Percentiles rank a stretch among this genome's conserved stretches.
phyloP scores from a whole-genome alignment of 2,113 vertebrate genomes.

The Epinephelus lanceolatus region DNA sequence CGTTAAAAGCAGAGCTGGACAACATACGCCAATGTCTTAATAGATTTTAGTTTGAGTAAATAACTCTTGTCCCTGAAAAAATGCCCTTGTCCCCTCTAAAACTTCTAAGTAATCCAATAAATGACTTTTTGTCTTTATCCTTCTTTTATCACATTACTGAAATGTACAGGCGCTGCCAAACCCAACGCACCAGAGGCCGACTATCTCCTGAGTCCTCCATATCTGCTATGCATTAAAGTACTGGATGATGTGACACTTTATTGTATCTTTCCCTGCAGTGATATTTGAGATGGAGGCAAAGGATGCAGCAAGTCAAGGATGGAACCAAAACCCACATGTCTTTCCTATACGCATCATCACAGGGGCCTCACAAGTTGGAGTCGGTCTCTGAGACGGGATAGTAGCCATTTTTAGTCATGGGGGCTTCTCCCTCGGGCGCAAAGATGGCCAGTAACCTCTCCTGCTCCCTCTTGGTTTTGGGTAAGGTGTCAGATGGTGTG shows the following conservation, averaged over 20 bases:
- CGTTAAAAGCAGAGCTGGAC: conserved; percentile 8
- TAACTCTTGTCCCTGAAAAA: conserved; percentile 49
- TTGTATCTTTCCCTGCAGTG: conserved; percentile 19
- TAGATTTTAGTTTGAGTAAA: conserved; percentile 26
- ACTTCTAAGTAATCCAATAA: conserved; percentile 24
- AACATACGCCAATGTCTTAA: neutral
- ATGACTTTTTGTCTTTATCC: conserved; percentile 12
- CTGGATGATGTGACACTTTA: neutral
- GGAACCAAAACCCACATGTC: conserved; percentile 5
- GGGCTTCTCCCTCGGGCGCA: conserved; percentile 56
- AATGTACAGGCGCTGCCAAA: conserved; percentile 14
- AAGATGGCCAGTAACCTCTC: conserved; percentile 81
- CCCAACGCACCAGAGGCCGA: neutral
- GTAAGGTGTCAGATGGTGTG: conserved; percentile 79
- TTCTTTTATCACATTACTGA: conserved; percentile 11
- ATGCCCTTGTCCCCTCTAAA: conserved; percentile 7
- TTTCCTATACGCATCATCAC: neutral
- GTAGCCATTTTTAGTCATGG: conserved; percentile 68
- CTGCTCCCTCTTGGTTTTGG: conserved; percentile 84
- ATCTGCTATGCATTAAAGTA: conserved; percentile 22
- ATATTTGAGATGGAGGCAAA: conserved; percentile 23
- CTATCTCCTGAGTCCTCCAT: conserved; percentile 29
- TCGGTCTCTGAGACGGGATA: conserved; percentile 73
- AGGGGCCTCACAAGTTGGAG: conserved; percentile 70
- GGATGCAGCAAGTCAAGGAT: conserved; percentile 14